These are phyloP conservation scores for Rattus rattus DNA, from an alignment of 2,113 vertebrate genomes.

Conservation along the genomic window DNA sequence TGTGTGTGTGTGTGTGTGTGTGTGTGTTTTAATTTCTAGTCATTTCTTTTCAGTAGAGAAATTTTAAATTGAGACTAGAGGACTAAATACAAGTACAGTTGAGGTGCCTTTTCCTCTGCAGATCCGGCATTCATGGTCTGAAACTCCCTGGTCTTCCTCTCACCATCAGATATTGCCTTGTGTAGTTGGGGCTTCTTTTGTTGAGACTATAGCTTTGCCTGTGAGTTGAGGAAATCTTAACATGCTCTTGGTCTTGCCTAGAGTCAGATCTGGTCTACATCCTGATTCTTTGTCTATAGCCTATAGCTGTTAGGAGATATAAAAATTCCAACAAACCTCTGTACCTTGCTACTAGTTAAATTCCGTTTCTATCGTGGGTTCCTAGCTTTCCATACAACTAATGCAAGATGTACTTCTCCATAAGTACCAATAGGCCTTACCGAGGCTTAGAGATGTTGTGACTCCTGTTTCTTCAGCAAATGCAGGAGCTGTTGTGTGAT, in stretches of 20 bases:
- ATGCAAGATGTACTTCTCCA: not conserved
- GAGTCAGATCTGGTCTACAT: not conserved
- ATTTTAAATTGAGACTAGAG: not conserved
- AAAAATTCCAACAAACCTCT: not conserved
- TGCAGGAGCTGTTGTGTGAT: not conserved
- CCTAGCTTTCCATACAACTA: not conserved
- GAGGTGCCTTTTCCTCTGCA: not conserved
- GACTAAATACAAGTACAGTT: not conserved
- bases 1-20: too few relatives aligned
- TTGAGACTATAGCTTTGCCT: not conserved
- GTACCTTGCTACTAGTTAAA: not conserved
- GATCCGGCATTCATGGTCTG: not conserved
- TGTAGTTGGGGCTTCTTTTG: not conserved
- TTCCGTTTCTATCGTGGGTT: not conserved
- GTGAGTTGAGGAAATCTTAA: not conserved
- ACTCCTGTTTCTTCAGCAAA: not conserved
- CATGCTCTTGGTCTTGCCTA: not conserved
- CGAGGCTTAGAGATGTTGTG: not conserved
- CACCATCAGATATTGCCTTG: not conserved
- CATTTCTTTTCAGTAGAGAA: not conserved
- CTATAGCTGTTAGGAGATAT: not conserved
- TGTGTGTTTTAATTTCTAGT: not conserved
- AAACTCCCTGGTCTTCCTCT: not conserved
- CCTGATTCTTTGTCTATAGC: not conserved
- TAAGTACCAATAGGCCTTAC: not conserved